Evolutionary conservation across 2,888 invertebrate genomes (phyloP), one percentile per base, ranked within the genome.

Genomic region (Netelia inedita): DNA sequence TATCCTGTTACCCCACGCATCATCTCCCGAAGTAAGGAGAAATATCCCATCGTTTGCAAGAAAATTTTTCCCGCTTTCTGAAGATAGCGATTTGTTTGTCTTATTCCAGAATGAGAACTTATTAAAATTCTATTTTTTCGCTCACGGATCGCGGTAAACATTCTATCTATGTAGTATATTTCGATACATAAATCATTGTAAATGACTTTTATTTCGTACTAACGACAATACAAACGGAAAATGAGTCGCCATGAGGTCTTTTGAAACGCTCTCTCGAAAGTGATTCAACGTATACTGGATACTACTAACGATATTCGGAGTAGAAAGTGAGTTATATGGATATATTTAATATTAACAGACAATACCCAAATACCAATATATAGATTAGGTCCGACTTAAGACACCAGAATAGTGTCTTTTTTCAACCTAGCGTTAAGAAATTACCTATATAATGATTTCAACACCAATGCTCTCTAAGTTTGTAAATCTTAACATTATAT

Each of bases 1-100:
- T 73, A 55, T 65, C 69, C 19, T 21, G 68, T 16, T 8, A 53
- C 57, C 21, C 19, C 9, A 9, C 57, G 14, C 59, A 35, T 69
- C 50, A 35, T 74, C 35, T n/a, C 41, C 35, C 21, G 21, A 57
- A 21, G 19, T 57, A 66, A 73, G n/a, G 59, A 19, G 59, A 8
- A 57, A 35, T 50, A 59, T n/a, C 46, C 3, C 50, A 50, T 73
- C 72, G 72, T 79, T 66, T 69, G 75, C 63, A 69, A 57, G 69
- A 63, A 81, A 69, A 63, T 69, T 75, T 81, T 53, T 63, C 81
- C 74, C 69, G 74, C 69, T 1, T 53, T 69, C 50, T 23, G n/a
- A 8, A 53, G 69, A 66, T 59, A n/a, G 43, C 16, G 6, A 66
- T 57, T 68, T 68, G 11, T 69, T 63, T 16, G 9, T 68, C 10